Evolutionary conservation across 2,113 vertebrate species (phyloP).

Genomic region (Casuarius casuarius): DNA sequence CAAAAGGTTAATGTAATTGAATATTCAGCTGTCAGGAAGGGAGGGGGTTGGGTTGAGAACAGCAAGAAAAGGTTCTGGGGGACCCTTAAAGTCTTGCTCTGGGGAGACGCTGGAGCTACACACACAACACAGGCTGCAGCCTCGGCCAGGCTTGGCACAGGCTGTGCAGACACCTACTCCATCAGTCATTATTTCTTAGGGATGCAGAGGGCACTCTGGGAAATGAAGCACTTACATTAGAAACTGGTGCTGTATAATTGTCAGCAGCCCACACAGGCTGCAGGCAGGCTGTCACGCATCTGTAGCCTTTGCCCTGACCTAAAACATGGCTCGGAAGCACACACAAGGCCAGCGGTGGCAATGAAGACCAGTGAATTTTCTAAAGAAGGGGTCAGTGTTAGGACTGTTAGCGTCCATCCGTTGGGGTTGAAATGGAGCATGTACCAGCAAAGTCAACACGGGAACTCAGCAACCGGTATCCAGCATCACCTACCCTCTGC

Average conservation of each 20-base stretch:
- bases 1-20: neutral
- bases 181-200: neutral
- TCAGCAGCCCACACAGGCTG: neutral
- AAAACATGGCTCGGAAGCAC: neutral
- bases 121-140: rapidly evolving
- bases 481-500: neutral
- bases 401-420: neutral
- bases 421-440: neutral
- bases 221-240: neutral
- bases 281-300: neutral
- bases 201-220: neutral
- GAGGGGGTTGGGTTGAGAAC: neutral
- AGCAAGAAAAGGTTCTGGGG: neutral
- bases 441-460: neutral
- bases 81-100: neutral
- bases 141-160: neutral
- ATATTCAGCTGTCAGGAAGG: neutral
- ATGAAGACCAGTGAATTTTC: neutral
- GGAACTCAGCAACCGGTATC: neutral
- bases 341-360: neutral
- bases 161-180: neutral
- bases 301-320: neutral
- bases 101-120: neutral
- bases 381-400: neutral
- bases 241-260: neutral